Conservation (phyloP, 1,140 invertebrate species). For the Glossosoma conforme region DNA sequence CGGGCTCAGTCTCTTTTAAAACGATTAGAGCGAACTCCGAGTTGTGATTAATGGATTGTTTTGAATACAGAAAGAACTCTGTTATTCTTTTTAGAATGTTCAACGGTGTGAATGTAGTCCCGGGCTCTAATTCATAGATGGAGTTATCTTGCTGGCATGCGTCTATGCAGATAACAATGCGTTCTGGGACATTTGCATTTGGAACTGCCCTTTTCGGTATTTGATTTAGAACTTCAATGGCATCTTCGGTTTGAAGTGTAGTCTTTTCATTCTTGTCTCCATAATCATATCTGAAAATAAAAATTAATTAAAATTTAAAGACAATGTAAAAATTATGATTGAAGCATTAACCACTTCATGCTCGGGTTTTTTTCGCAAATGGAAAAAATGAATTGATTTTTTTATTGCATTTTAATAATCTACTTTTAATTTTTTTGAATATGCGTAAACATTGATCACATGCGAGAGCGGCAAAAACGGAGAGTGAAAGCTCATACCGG, state of each 20-base stretch:
- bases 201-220: conserved; percentile 40
- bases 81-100: conserved; percentile 59
- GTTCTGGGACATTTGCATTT: conserved; percentile 56
- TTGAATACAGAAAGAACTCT: conserved; percentile 61
- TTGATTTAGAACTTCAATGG: conserved; percentile 17
- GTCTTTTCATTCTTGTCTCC: conserved; percentile 7
- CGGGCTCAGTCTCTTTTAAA: conserved; percentile 50
- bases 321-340: no score
- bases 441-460: no score
- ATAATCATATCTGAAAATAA: conserved; percentile 19
- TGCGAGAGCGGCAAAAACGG: no score
- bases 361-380: no score
- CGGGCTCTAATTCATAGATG: conserved; percentile 53
- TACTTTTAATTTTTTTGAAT: no score
- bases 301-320: no score
- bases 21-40: conserved; percentile 65
- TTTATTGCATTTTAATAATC: no score
- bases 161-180: conserved; percentile 63
- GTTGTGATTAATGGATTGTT: conserved; percentile 56
- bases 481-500: no score
- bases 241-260: conserved; percentile 12
- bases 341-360: no score
- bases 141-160: conserved; percentile 55
- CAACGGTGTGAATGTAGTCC: conserved; percentile 43
- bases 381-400: no score